Base-by-base conservation (phyloP, 2,797 vertebrate species). In the Phaenicophaeus curvirostris region DNA sequence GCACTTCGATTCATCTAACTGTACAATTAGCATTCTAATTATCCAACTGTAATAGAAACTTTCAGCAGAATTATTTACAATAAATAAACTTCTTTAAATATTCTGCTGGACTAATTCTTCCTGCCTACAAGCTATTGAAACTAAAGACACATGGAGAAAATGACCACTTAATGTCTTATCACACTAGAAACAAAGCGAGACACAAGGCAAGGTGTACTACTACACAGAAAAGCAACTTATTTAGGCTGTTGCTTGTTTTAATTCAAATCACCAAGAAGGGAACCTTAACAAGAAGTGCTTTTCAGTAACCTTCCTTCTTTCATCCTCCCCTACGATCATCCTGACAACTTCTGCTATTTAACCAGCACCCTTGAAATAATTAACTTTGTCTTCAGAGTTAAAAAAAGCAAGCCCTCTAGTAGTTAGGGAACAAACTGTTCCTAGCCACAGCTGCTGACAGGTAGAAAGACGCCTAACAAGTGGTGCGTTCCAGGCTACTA, bases 401-500 rank as follows among this genome's bases (percentile, higher is more conserved):
- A 85, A 82, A 67, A 73, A 69, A 74, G 33, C 5, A 83, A 86
- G 16, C 4, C 28, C 16, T 65, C 33, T 31, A 94, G 31, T 31
- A 77, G n/a, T 30, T 41, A 50, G 18, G 16, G 37, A 90, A 53
- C n/a, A 85, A 87, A 83, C 50, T 57, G 48, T 20, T 88, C 27
- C 53, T 33, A 41, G 15, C 41, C 16, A 72, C 37, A 8, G 31
- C 41, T 80, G 63, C 42, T 61, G 51, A 76, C 63, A 85, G 41
- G 19, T 3, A 59, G 53, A 11, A 0, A 76, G 33, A 68, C 7
- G 33, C 25, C 71, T 50, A 65, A 1, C 20, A 57, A 1, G 0
- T 5, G 13, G 31, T 39, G 24, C 51, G 30, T 57, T 75, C 27
- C 41, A 71, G 50, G 11, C 17, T 37, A 89, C 39, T 61, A 37